Evolutionary conservation across 2,113 vertebrate genomes (phyloP), one percentile per base, ranked within the genome.

Genomic region (Elephantulus edwardii): DNA sequence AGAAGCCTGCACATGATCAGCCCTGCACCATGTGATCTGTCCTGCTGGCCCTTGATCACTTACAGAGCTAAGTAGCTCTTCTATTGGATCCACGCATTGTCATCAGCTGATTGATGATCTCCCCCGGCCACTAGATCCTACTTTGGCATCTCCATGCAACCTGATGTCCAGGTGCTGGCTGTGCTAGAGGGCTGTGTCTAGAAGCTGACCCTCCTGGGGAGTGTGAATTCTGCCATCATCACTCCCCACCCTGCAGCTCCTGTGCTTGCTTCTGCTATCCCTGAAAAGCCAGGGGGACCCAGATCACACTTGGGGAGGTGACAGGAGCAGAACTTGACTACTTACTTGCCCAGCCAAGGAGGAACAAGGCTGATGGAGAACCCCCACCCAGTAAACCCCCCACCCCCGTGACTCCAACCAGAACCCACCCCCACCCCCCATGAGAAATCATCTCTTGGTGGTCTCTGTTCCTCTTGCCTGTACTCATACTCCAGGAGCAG

Each of bases 241-340:
- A n/a, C n/a, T n/a, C 5, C 14, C 52, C 16, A 16, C 58, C 58
- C 28, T 64, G 6, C 17, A 3, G 2, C 38, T 62, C 28, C 24
- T n/a, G 2, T 4, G 13, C 42, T 40, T 35, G n/a, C 52, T 17
- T 35, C 56, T 60, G 28, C 14, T 79, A 4, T 17, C 28, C 0
- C 52, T 42, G 10, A 46, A 62, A 71, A 66, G 42, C 81, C 44
- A 38, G 11, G 56, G 50, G 60, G 11, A 5, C 13, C n/a, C n/a
- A 6, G 46, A 0, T 30, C 13, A 6, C 40, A 1, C 30, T 0
- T 11, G 42, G 16, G 28, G 40, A 2, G 11, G 42, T 13, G 28
- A n/a, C 1, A 2, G 0, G 22, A 14, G 28, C 42, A 10, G 66
- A 11, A 1, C 50, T 13, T 50, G 1, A 7, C 75, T 72, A 16